Percentiles rank a stretch among this genome's conserved stretches.
Evolutionary conservation across 2,113 vertebrate species (phyloP).

Genomic region (Rhinopithecus roxellana): DNA sequence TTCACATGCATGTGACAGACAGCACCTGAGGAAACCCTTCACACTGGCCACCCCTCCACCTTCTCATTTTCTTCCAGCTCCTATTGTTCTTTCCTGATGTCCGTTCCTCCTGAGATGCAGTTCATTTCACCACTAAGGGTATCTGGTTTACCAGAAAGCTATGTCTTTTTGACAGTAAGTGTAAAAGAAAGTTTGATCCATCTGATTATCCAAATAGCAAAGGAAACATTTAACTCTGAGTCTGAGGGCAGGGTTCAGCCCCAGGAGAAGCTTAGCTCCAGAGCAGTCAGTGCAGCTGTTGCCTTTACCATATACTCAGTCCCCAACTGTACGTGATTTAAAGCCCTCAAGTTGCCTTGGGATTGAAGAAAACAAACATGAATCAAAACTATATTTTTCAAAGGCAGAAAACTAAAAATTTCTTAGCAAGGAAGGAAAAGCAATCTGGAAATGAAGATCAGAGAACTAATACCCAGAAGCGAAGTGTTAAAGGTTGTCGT

Average conservation of each 20-base stretch:
- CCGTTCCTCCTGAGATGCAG: neutral
- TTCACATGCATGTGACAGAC: neutral
- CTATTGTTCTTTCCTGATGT: neutral
- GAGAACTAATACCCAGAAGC: neutral
- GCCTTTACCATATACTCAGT: neutral
- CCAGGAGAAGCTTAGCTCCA: neutral
- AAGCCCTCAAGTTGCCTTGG: neutral
- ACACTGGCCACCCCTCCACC: neutral
- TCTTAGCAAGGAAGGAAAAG: neutral
- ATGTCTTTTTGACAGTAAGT: neutral
- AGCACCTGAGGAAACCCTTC: neutral
- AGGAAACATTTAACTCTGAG: neutral
- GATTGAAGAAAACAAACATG: constrained; percentile 30
- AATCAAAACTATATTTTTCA: constrained; percentile 45
- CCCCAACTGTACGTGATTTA: neutral
- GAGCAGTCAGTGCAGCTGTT: neutral
- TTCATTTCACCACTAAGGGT: neutral
- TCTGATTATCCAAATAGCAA: neutral
- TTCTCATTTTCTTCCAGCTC: neutral
- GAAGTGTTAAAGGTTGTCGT: neutral
- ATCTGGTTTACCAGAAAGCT: neutral
- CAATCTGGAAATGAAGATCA: neutral
- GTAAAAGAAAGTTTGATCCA: neutral
- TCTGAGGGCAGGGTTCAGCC: neutral
- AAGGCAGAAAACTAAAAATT: constrained; percentile 24